Base-by-base conservation (phyloP, 2,113 vertebrate genomes). In the Acanthisitta chloris region DNA sequence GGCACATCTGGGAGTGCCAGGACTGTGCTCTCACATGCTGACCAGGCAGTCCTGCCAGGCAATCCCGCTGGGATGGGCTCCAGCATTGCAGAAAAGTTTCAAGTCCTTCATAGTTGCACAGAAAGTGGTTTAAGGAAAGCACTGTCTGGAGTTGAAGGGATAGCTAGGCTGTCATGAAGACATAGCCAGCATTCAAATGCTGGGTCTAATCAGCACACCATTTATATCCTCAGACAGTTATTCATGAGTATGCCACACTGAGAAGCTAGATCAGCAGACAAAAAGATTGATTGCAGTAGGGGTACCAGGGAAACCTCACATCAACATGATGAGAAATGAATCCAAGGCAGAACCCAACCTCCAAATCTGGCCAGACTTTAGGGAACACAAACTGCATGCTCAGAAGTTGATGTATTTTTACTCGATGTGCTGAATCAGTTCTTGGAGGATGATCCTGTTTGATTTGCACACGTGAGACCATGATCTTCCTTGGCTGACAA, bases 241-340 rank as follows among this genome's bases (percentile, higher is more conserved):
- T 76, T 86, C 73, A 52, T 54, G 42, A 82, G 48, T 40, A 33
- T 69, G 61, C 17, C 65, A 19, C 36, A 36, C 7, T 61, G 62
- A 65, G 84, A 81, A 94, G 57, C 58, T 87, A 26, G 45, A 52
- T 62, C 65, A 91, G 88, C 62, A 88, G 74, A 62, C 57, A 84
- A 42, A 91, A 46, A 17, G 72, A 70, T 62, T 62, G 64, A 90
- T 93, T 85, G 59, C n/a, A 17, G 43, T 1, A 17, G 24, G 78
- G 54, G 40, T 17, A 67, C 23, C 48, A n/a, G 69, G 46, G 36
- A 78, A 88, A 79, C 10, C 36, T 86, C 77, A 28, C 65, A 36
- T 4, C 48, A 49, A n/a, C n/a, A 34, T 17, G 31, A 20, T 9
- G 24, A 62, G 64, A 34, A 54, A 59, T 17, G 17, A 76, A 87